Evolutionary conservation across 2,797 vertebrate species (phyloP).

Genomic region (Microhierax caerulescens): DNA sequence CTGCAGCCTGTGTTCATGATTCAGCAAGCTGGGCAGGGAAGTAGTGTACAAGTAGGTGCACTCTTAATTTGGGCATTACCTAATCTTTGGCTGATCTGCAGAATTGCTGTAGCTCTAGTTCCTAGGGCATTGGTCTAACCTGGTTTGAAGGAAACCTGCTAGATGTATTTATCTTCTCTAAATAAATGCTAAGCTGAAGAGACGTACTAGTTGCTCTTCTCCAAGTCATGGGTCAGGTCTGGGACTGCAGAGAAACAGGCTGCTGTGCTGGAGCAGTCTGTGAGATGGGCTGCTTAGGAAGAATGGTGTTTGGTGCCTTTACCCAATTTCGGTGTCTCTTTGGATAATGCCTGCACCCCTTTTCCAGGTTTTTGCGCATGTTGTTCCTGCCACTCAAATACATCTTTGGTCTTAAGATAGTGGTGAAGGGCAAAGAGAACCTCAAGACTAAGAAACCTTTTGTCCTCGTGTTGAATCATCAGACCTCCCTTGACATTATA

Average conservation of each 20-base stretch:
- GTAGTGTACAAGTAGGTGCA: background rate
- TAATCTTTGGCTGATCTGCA: background rate
- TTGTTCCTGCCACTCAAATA: constrained; percentile 61
- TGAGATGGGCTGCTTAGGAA: background rate
- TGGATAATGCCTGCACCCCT: background rate
- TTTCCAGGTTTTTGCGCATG: background rate
- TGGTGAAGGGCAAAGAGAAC: constrained; percentile 77
- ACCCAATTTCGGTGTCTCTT: background rate
- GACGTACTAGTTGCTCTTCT: background rate
- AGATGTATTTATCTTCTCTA: background rate
- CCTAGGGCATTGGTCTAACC: background rate
- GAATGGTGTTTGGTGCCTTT: background rate
- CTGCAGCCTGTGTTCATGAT: background rate
- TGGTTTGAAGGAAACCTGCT: background rate
- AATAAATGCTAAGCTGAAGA: background rate
- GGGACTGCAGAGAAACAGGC: background rate
- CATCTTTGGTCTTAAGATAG: constrained; percentile 76
- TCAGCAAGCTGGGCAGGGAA: background rate
- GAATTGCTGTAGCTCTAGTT: background rate
- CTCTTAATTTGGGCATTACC: background rate
- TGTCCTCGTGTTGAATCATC: constrained; percentile 80
- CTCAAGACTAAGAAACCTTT: constrained; percentile 76
- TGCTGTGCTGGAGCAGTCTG: background rate
- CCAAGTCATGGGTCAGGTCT: background rate
- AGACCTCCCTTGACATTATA: constrained; percentile 78